These are phyloP conservation scores for Drosophila neoperkinsi DNA, from an alignment of 2,888 invertebrate genomes.

Conservation along the genomic window DNA sequence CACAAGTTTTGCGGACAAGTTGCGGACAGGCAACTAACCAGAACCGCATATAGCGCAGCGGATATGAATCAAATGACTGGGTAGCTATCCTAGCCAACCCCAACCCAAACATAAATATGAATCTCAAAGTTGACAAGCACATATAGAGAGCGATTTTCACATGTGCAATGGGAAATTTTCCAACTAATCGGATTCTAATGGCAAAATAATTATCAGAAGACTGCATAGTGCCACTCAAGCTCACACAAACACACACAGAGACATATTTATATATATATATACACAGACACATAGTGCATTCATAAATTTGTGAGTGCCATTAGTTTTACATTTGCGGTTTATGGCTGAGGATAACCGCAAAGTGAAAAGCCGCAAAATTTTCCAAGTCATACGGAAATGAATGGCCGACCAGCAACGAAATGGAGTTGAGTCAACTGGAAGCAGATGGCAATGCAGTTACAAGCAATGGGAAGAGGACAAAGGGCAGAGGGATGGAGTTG, in stretches of 20 bases:
- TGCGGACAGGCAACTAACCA: conserved; percentile 55
- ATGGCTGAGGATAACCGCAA: conserved; percentile 80
- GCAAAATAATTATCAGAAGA: conserved; percentile 84
- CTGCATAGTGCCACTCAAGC: conserved; percentile 61
- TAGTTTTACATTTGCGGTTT: conserved; percentile 84
- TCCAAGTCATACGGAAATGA: conserved; percentile 82
- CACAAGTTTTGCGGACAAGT: conserved; percentile 58
- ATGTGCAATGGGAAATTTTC: conserved; percentile 70
- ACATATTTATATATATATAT: not conserved
- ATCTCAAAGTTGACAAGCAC: conserved; percentile 52
- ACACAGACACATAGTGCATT: conserved; percentile 51
- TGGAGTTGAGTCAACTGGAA: conserved; percentile 52
- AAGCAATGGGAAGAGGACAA: not conserved
- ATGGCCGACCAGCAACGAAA: conserved; percentile 67
- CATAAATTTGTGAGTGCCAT: conserved; percentile 82
- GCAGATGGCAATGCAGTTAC: conserved; percentile 55
- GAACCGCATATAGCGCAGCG: conserved; percentile 52
- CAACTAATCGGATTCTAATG: conserved; percentile 85
- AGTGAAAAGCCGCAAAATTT: conserved; percentile 81
- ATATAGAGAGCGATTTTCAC: conserved; percentile 11
- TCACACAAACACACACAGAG: conserved; percentile 18
- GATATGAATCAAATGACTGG: conserved; percentile 70
- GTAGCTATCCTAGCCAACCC: not conserved
- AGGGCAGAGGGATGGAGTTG: not conserved
- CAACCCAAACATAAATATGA: conserved; percentile 40